Evolutionary conservation across 2,797 vertebrate genomes (phyloP).

Genomic region (Enteromius anoplus): DNA sequence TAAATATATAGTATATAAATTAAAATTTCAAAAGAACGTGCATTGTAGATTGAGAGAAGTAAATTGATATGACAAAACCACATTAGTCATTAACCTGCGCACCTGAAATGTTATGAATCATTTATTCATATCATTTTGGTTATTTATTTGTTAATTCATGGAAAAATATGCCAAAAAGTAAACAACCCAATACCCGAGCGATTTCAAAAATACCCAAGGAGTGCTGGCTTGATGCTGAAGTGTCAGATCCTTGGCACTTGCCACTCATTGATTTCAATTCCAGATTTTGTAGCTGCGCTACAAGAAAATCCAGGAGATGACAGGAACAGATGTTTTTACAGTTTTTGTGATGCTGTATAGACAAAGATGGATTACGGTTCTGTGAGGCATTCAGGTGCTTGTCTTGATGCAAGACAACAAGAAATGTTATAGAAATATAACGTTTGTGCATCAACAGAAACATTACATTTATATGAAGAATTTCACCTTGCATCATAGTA

Average conservation of each 20-base stretch:
- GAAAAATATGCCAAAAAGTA: constrained; percentile 6
- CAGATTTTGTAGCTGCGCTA: background rate
- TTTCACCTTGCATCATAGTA: background rate
- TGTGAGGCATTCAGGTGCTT: background rate
- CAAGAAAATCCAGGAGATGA: background rate
- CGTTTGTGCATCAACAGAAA: background rate
- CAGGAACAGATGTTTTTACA: background rate
- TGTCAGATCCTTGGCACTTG: background rate
- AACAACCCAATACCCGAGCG: background rate
- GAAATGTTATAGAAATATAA: background rate
- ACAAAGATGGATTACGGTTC: background rate
- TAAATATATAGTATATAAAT: background rate
- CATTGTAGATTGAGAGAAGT: background rate
- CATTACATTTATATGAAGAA: background rate
- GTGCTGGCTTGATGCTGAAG: background rate
- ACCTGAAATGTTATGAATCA: background rate
- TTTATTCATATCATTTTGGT: constrained; percentile 1
- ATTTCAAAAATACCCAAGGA: constrained; percentile 2
- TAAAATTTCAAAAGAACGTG: background rate
- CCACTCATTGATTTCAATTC: background rate
- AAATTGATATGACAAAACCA: background rate
- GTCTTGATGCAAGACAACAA: background rate
- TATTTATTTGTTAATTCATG: constrained; percentile 15
- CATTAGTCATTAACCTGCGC: background rate
- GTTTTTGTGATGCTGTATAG: background rate